Base-by-base conservation (phyloP, 1,140 invertebrate genomes). In the Eurosta solidaginis region DNA sequence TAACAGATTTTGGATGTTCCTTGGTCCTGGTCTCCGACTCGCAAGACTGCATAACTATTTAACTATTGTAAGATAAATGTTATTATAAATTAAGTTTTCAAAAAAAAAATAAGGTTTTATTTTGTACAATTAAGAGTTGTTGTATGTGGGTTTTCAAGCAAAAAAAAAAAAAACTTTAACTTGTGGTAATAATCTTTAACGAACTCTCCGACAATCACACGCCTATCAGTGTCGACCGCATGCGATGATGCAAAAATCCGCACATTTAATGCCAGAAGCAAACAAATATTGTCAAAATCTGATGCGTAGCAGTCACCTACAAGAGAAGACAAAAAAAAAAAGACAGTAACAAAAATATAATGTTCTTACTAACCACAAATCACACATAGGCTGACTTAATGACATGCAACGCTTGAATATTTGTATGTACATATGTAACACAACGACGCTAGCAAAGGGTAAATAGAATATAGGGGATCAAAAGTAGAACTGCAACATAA, bases 161-260 rank as follows among this genome's bases (percentile, higher is more conserved):
- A n/a, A n/a, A n/a, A n/a, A n/a, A n/a, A n/a, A n/a, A n/a, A n/a
- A n/a, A n/a, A n/a, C n/a, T n/a, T n/a, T n/a, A n/a, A 5, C 12
- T 47, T 47, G 3, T 17, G n/a, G 45, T 22, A 36, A 22, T 4
- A 68, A 7, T 68, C 40, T 68, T 10, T n/a, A n/a, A n/a, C n/a
- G n/a, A 40, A 7, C 17, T 20, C 5, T n/a, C 1, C 1, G 5
- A 17, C 59, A 29, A 20, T 68, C 59, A 42, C 59, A 68, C 59
- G 27, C 59, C 40, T 68, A 29, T 42, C 22, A 22, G 22, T 68
- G 17, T 9, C 59, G 40, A 29, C 22, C 59, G 59, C 59, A 33
- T 40, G 59, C 59, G 40, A 10, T 68, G 33, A 68, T n/a, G 59
- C 59, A n/a, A 17, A 68, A 68, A 68, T 68, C 59, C 59, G 59